These are phyloP conservation scores for Eolophus roseicapilla DNA, from an alignment of 2,113 vertebrate genomes.

Conservation along the genomic window DNA sequence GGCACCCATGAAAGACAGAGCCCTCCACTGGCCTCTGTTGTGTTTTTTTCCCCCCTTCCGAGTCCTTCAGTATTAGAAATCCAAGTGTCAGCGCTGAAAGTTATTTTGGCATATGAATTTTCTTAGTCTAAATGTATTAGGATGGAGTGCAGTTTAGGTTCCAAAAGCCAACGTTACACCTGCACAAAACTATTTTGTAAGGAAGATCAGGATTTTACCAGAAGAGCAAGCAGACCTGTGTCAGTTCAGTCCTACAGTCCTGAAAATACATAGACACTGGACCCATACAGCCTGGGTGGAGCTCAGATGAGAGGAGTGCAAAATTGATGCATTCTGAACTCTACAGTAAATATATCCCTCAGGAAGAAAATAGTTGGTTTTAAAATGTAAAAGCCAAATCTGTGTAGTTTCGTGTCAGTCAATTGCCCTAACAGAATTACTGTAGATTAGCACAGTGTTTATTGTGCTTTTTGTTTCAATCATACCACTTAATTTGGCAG, in stretches of 20 bases:
- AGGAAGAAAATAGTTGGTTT: background rate
- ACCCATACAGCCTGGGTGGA: accelerated
- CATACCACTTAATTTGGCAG: background rate
- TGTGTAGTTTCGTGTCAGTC: background rate
- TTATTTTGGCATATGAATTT: accelerated
- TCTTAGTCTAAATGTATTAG: background rate
- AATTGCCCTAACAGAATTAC: background rate
- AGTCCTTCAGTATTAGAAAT: background rate
- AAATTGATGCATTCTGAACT: background rate
- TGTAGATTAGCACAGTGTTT: background rate
- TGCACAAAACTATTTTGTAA: background rate
- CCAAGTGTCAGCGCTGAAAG: accelerated
- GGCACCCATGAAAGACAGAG: background rate
- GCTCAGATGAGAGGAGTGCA: background rate
- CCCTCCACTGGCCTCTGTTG: constrained; percentile 22
- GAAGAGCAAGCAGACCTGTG: background rate
- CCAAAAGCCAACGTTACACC: background rate
- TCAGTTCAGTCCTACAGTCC: background rate
- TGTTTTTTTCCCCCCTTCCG: accelerated
- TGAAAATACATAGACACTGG: background rate
- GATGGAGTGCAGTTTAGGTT: background rate
- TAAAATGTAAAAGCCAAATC: background rate
- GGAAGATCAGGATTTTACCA: background rate
- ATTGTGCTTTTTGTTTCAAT: background rate
- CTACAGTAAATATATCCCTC: background rate